phyloP scores from a whole-genome alignment of 2,113 vertebrate species.

The Bubalus kerabau region DNA sequence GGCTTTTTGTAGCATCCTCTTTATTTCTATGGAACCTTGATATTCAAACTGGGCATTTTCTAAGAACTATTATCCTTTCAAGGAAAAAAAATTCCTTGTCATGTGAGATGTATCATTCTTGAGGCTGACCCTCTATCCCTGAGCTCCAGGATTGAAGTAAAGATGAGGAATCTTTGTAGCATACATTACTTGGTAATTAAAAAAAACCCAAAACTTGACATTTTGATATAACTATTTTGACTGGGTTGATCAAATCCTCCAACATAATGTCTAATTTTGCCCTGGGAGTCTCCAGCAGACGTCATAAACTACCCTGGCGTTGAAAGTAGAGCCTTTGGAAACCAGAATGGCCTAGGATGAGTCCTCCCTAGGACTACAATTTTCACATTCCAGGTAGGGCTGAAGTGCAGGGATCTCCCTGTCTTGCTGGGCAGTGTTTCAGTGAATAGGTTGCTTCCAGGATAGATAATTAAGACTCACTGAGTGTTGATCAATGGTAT shows the following conservation, averaged over 20 bases:
- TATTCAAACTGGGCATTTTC: not conserved
- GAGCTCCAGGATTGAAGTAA: not conserved
- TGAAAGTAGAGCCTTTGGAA: not conserved
- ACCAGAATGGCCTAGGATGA: not conserved
- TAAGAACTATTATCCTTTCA: not conserved
- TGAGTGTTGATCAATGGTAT: not conserved
- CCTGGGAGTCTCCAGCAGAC: not conserved
- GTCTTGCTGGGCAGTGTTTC: not conserved
- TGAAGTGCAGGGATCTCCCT: not conserved
- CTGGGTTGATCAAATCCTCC: not conserved
- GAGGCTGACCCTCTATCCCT: not conserved
- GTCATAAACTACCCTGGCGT: not conserved
- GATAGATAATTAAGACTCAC: not conserved
- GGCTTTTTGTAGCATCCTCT: not conserved
- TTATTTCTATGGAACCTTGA: not conserved
- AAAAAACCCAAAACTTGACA: not conserved
- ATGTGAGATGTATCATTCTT: not conserved
- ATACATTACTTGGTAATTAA: not conserved
- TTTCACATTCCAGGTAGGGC: not conserved
- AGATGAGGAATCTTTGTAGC: not conserved
- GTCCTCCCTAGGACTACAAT: not conserved
- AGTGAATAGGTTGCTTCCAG: not conserved
- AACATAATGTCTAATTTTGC: not conserved
- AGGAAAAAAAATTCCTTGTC: not conserved
- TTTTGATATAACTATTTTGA: constrained; percentile 3